Evolutionary conservation across 2,797 vertebrate genomes (phyloP).

Genomic region (Falco columbarius): DNA sequence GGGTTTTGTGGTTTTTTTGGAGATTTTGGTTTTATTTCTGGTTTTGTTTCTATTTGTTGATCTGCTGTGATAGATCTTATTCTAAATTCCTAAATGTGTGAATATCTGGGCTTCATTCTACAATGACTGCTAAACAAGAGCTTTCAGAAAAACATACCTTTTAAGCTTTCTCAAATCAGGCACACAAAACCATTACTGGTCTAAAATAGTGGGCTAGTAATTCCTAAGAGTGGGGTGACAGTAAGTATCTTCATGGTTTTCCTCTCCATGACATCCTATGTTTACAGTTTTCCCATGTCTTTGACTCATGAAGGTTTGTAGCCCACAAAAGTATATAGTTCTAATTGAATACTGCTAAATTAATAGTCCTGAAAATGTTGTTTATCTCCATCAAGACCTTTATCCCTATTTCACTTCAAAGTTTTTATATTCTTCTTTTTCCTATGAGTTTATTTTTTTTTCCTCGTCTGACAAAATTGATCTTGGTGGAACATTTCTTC

Average conservation of each 20-base stretch:
- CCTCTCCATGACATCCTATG: not conserved
- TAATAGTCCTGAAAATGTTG: not conserved
- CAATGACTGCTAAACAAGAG: not conserved
- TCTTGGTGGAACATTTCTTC: not conserved
- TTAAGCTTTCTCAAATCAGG: not conserved
- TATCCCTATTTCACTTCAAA: not conserved
- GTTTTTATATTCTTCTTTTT: not conserved
- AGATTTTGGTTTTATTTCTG: not conserved
- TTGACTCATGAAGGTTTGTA: not conserved
- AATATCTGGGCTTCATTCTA: not conserved
- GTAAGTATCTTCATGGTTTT: not conserved
- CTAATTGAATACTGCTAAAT: not conserved
- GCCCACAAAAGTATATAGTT: not conserved
- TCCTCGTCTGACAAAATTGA: not conserved
- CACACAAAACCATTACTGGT: not conserved
- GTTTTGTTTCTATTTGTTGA: not conserved
- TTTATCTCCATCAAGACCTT: not conserved
- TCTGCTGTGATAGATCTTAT: not conserved
- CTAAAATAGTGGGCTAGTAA: not conserved
- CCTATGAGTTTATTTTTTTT: not conserved
- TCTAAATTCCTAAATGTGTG: not conserved
- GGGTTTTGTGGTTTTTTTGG: fast-evolving
- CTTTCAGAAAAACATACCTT: not conserved
- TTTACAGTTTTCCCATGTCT: not conserved
- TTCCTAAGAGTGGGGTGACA: not conserved